Percentiles rank a stretch among this genome's conserved stretches.
Conservation (phyloP, 2,888 invertebrate genomes). For the Aleiodes alternator region DNA sequence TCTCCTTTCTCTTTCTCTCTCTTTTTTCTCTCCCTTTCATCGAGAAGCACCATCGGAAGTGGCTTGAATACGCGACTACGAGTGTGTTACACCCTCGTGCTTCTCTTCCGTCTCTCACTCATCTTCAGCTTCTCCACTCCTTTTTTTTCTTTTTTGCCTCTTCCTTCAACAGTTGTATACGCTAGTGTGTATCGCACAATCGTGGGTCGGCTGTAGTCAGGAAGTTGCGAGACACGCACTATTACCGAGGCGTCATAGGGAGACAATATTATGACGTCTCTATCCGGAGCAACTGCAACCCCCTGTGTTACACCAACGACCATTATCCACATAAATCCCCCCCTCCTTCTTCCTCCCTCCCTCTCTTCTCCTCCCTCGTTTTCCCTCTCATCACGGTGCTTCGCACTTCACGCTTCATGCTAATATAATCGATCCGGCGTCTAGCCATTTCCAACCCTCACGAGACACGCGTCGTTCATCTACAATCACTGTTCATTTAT, state of each 20-base stretch:
- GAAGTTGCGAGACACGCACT: constrained; percentile 55
- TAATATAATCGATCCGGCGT: constrained; percentile 66
- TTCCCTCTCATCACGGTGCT: constrained; percentile 30
- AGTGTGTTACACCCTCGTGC: constrained; percentile 64
- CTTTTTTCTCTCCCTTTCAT: too few species aligned
- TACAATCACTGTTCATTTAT: constrained; percentile 30
- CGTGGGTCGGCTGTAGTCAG: constrained; percentile 34
- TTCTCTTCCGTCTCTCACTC: constrained; percentile 54
- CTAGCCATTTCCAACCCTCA: constrained; percentile 35
- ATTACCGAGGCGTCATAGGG: constrained; percentile 65
- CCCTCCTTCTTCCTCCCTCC: constrained; percentile 52
- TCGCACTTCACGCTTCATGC: constrained; percentile 64
- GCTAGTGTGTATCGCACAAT: constrained; percentile 26
- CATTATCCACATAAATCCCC: constrained; percentile 63
- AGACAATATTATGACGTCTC: constrained; percentile 72
- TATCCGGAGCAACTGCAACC: constrained; percentile 57
- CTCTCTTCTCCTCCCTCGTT: constrained; percentile 5
- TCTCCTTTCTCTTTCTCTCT: constrained; percentile 30
- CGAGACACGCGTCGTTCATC: constrained; percentile 20
- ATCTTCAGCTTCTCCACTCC: constrained; percentile 12
- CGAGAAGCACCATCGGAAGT: constrained; percentile 57
- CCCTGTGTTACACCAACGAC: constrained; percentile 50
- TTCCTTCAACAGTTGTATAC: constrained; percentile 9
- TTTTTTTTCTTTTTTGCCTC: constrained; percentile 30
- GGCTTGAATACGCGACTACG: constrained; percentile 58